Base-by-base conservation (phyloP, 2,888 invertebrate species). In the Agrotis exclamationis region DNA sequence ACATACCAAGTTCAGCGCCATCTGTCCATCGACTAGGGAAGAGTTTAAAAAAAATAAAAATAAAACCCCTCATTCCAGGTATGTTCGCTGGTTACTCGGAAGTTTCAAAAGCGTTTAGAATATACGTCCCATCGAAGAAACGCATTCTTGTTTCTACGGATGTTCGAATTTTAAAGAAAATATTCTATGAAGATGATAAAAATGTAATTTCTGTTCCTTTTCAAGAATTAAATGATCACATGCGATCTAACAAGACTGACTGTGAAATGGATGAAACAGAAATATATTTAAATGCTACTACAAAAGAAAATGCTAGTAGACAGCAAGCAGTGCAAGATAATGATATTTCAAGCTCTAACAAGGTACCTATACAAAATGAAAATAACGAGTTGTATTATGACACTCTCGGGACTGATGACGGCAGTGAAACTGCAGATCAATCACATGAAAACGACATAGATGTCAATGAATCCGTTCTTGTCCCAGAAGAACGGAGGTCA, bases 401-500 rank as follows among this genome's bases (percentile, higher is more conserved):
- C n/a, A n/a, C n/a, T n/a, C 20, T 50, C 50, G 50, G 20, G 20
- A 20, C 9, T 20, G 20, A 50, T 50, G 50, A 50, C 50, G 3
- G 20, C 20, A 50, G 50, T 20, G 50, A 50, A 20, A 50, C 20
- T 20, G 20, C 20, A 22, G 50, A 11, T 50, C 11, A 50, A 50
- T 20, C 11, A 50, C 22, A 50, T 50, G 50, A 20, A 50, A 20
- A 20, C n/a, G 50, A 50, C 50, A 50, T 20, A 20, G 20, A 50
- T 50, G 50, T 50, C 11, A 20, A 50, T 20, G 50, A 20, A 24
- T 24, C 53, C 16, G 24, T 24, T 24, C 22, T 24, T 53, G 53
- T 53, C 22, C 53, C 53, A 53, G 53, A 53, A 53, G 53, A 53
- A 53, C 53, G 53, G 16, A 53, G 53, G 24, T 24, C 53, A 53